Evolutionary conservation across 2,113 vertebrate species (phyloP).

Genomic region (Ptychochromis oligacanthus): DNA sequence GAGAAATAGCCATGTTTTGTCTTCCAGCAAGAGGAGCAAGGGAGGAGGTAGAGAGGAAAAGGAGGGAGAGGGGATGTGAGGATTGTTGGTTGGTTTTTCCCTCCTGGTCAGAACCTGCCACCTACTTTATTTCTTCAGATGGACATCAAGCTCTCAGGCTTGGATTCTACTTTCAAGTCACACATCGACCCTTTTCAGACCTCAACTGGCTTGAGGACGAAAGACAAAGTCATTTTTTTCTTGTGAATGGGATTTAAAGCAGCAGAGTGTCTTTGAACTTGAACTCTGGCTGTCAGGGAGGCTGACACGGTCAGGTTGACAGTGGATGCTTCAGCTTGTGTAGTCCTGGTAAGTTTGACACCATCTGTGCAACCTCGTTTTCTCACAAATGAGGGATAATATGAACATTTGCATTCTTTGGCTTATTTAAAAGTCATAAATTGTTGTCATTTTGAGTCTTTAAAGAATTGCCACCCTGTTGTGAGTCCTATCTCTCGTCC

Average conservation of each 20-base stretch:
- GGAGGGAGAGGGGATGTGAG: conserved; percentile 57
- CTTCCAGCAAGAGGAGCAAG: conserved; percentile 62
- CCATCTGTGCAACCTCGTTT: not conserved
- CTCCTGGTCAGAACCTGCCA: conserved; percentile 47
- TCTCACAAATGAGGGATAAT: not conserved
- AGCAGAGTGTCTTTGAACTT: conserved; percentile 20
- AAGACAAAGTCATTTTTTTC: not conserved
- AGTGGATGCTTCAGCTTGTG: not conserved
- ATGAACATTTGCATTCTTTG: not conserved
- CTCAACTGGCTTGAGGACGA: not conserved
- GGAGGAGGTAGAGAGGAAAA: conserved; percentile 54
- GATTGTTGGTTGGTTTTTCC: conserved; percentile 22
- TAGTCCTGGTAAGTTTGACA: conserved; percentile 50
- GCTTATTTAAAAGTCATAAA: not conserved
- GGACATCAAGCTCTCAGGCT: conserved; percentile 28
- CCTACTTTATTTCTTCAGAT: conserved; percentile 29
- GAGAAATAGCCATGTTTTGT: conserved; percentile 73
- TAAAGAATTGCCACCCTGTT: not conserved
- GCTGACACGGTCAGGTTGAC: conserved; percentile 21
- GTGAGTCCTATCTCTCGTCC: not conserved
- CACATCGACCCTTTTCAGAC: not conserved
- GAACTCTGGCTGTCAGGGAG: conserved; percentile 20
- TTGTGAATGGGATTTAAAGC: not conserved
- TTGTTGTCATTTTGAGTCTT: not conserved
- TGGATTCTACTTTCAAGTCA: not conserved